These are phyloP conservation scores for Sitta carolinensis DNA, from an alignment of 2,797 vertebrate species.

Conservation along the genomic window DNA sequence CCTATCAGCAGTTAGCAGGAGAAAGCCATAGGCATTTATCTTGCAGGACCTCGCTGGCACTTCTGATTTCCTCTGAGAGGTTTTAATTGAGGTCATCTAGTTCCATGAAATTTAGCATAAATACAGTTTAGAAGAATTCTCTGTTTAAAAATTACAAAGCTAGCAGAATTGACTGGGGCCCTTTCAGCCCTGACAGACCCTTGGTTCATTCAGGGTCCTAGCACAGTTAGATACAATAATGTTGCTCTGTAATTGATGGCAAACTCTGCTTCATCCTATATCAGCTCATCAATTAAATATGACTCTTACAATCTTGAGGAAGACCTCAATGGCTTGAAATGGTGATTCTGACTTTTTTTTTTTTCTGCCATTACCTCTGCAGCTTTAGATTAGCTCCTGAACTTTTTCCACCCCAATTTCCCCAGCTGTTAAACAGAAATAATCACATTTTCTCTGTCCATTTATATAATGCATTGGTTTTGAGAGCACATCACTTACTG, in stretches of 20 bases:
- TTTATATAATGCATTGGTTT: background rate
- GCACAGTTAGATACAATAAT: background rate
- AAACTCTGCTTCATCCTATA: background rate
- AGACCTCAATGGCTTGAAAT: background rate
- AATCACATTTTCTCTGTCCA: background rate
- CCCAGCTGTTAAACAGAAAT: background rate
- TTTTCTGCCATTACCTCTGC: background rate
- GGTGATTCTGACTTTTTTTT: background rate
- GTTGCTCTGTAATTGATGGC: slow-evolving; percentile 23
- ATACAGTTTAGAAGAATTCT: background rate
- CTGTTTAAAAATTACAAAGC: slow-evolving; percentile 7
- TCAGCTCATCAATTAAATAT: slow-evolving; percentile 7
- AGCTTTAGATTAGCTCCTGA: background rate
- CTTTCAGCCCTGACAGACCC: background rate
- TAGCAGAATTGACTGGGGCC: background rate
- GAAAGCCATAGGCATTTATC: slow-evolving; percentile 26
- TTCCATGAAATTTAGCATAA: slow-evolving; percentile 43
- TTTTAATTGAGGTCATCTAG: slow-evolving; percentile 63
- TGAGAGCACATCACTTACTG: background rate
- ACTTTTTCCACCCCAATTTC: background rate
- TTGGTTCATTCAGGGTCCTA: background rate
- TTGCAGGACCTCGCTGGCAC: slow-evolving; percentile 24
- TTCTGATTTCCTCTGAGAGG: slow-evolving; percentile 12
- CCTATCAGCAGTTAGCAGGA: slow-evolving; percentile 15
- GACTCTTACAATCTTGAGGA: background rate